phyloP scores from a whole-genome alignment of 2,113 vertebrate genomes.

The Neolamprologus caudopunctatus region DNA sequence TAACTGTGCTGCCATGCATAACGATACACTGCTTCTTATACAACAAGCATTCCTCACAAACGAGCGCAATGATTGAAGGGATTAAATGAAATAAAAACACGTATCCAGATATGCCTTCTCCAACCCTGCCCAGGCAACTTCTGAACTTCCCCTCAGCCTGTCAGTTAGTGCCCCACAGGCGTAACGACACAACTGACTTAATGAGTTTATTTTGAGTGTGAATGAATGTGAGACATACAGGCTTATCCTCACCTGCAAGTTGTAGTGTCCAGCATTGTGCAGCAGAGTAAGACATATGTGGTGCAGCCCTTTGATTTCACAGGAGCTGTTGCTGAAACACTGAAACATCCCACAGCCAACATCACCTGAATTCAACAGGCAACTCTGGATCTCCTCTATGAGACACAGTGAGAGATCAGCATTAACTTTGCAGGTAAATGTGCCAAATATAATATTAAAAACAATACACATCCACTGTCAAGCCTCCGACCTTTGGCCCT shows the following conservation, averaged over 20 bases:
- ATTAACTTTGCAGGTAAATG: not conserved
- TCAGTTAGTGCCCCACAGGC: not conserved
- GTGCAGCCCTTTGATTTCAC: slow-evolving; percentile 86
- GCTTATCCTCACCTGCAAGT: slow-evolving; percentile 81
- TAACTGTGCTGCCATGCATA: slow-evolving; percentile 4
- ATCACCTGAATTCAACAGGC: slow-evolving; percentile 85
- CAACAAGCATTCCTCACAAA: slow-evolving; percentile 33
- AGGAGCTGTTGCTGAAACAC: slow-evolving; percentile 95
- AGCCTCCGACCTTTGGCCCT: not conserved
- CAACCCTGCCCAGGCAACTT: not conserved
- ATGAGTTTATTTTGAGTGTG: not conserved
- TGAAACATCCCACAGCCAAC: slow-evolving; percentile 92
- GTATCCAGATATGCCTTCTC: not conserved
- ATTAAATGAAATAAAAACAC: slow-evolving; percentile 25
- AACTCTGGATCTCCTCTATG: slow-evolving; percentile 88
- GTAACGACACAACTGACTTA: not conserved
- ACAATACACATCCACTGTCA: not conserved
- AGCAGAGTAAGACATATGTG: slow-evolving; percentile 94
- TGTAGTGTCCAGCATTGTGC: slow-evolving; percentile 92
- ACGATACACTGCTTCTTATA: slow-evolving; percentile 14
- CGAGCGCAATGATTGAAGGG: slow-evolving; percentile 23
- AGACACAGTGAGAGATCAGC: not conserved
- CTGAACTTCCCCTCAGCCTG: not conserved
- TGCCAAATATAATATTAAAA: not conserved
- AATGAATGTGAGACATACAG: not conserved